Evolutionary conservation across 2,113 vertebrate species (phyloP).

Genomic region (Notarius lentiginosus): DNA sequence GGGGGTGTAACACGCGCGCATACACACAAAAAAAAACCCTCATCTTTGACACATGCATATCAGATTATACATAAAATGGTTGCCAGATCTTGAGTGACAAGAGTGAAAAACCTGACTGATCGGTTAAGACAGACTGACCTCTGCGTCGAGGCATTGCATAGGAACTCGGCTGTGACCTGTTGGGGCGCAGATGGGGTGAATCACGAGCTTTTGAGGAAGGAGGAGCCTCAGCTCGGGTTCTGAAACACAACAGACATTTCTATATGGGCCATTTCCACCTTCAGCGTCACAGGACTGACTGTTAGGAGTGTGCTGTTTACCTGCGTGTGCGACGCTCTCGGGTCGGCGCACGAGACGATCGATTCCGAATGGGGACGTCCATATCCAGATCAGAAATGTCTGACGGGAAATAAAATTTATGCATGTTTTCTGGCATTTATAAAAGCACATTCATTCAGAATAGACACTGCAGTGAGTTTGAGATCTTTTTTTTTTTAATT

Average conservation of each 20-base stretch:
- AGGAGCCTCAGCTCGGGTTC: slow-evolving; percentile 64
- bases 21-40: neutral
- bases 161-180: slow-evolving; percentile 57
- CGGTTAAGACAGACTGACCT: slow-evolving; percentile 59
- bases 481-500: neutral
- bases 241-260: slow-evolving; percentile 30
- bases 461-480: neutral
- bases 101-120: neutral
- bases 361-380: slow-evolving; percentile 57
- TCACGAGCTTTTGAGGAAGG: slow-evolving; percentile 64
- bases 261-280: neutral
- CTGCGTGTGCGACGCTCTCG: slow-evolving; percentile 71
- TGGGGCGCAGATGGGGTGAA: slow-evolving; percentile 67
- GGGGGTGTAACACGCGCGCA: no score
- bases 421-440: neutral
- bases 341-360: slow-evolving; percentile 57
- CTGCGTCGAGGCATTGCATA: slow-evolving; percentile 59
- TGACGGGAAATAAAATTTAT: slow-evolving; percentile 52
- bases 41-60: neutral
- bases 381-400: slow-evolving; percentile 88
- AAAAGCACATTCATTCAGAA: neutral
- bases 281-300: neutral
- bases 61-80: neutral
- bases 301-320: slow-evolving; percentile 45
- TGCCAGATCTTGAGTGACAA: neutral